phyloP scores from a whole-genome alignment of 2,113 vertebrate genomes.

The Chaenogobius annularis region DNA sequence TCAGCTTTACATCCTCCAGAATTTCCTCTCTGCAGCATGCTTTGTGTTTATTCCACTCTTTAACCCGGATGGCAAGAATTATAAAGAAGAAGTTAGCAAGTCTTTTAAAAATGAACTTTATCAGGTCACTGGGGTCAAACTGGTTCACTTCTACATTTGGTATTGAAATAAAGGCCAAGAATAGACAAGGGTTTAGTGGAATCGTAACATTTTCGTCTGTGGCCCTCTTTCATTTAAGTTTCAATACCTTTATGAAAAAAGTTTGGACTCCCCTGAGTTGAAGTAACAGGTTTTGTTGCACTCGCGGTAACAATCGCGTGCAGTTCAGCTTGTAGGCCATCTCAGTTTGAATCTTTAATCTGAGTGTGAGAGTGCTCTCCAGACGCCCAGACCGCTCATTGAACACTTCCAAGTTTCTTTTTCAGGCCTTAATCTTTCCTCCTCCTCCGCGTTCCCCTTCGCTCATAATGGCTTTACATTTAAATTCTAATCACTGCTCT shows the following conservation, averaged over 20 bases:
- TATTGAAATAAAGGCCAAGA: too few species aligned
- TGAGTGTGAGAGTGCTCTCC: slow-evolving; percentile 33
- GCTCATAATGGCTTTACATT: slow-evolving; percentile 43
- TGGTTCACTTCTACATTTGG: too few species aligned
- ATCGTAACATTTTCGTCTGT: too few species aligned
- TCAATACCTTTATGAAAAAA: too few species aligned
- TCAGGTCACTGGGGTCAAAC: neutral
- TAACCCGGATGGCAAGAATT: neutral
- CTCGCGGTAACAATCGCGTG: neutral
- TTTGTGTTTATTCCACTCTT: slow-evolving; percentile 22
- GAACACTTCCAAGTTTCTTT: slow-evolving; percentile 57
- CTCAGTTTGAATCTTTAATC: slow-evolving; percentile 29
- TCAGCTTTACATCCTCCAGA: slow-evolving; percentile 29
- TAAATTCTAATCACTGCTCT: slow-evolving; percentile 58
- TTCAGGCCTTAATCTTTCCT: slow-evolving; percentile 35
- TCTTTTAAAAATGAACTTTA: neutral
- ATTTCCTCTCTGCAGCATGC: slow-evolving; percentile 17
- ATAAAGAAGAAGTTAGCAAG: neutral
- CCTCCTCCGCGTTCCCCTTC: slow-evolving; percentile 12
- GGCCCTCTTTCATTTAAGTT: too few species aligned
- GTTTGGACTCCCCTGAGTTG: too few species aligned
- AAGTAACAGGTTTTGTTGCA: too few species aligned
- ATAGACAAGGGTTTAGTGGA: too few species aligned
- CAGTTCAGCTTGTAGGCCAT: neutral
- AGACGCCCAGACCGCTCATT: slow-evolving; percentile 40